These are phyloP conservation scores for Chalcosyrphus nemorum DNA, from an alignment of 2,888 invertebrate species.

Conservation along the genomic window DNA sequence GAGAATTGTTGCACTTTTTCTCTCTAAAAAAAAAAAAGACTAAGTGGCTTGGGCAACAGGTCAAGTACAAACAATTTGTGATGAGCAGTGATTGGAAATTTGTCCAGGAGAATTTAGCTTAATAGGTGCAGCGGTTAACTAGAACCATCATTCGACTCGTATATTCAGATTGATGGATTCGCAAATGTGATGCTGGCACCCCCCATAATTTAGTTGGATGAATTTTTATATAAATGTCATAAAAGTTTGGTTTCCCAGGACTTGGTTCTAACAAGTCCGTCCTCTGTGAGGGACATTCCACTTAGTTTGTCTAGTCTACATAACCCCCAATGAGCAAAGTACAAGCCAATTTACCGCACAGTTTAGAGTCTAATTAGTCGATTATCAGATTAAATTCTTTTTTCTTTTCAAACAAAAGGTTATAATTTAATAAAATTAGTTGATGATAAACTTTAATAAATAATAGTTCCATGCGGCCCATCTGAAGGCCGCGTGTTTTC, in stretches of 20 bases:
- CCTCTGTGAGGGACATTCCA: background rate
- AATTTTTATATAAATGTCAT: background rate
- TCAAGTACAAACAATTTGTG: conserved; percentile 30
- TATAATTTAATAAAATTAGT: background rate
- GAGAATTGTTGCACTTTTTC: conserved; percentile 37
- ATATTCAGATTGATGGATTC: background rate
- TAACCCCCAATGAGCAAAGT: background rate
- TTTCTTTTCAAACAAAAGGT: too few relatives aligned
- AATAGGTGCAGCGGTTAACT: background rate
- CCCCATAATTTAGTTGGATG: conserved; percentile 7
- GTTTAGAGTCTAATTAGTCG: background rate
- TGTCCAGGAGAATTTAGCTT: conserved; percentile 3
- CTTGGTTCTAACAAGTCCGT: background rate
- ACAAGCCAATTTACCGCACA: background rate
- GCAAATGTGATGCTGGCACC: background rate
- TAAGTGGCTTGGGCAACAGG: background rate
- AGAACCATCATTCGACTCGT: background rate
- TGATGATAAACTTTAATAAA: background rate
- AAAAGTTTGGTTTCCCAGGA: background rate
- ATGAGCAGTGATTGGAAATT: conserved; percentile 31
- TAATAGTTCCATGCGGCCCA: background rate
- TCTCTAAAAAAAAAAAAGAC: too few relatives aligned
- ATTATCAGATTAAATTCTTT: background rate
- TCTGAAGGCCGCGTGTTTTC: background rate
- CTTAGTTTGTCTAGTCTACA: background rate